Evolutionary conservation across 2,797 vertebrate genomes (phyloP).

Genomic region (Esox lucius): DNA sequence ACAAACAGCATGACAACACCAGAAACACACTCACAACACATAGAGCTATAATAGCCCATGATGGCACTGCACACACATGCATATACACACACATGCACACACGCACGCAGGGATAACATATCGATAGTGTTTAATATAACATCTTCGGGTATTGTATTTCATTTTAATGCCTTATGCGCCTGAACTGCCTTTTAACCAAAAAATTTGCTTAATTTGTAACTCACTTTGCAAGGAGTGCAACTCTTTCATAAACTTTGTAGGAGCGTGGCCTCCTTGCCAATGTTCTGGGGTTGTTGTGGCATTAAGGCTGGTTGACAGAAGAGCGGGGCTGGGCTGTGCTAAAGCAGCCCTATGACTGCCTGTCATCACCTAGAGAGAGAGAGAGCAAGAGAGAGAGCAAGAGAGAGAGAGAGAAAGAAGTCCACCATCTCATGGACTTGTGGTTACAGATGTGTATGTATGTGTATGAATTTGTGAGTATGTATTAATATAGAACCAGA

Average conservation of each 20-base stretch:
- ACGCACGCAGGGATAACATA: neutral
- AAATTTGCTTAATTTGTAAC: constrained; percentile 32
- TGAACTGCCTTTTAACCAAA: neutral
- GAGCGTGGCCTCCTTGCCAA: constrained; percentile 37
- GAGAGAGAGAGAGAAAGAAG: neutral
- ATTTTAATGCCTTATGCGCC: neutral
- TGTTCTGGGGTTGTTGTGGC: constrained; percentile 29
- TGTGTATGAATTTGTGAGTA: neutral
- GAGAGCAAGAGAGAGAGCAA: constrained; percentile 3
- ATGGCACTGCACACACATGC: constrained; percentile 79
- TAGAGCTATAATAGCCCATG: constrained; percentile 88
- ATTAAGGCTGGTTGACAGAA: constrained; percentile 33
- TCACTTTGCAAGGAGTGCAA: constrained; percentile 65
- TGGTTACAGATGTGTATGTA: neutral
- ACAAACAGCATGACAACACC: constrained; percentile 85
- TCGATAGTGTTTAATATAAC: neutral
- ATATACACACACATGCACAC: constrained; percentile 1
- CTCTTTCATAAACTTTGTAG: constrained; percentile 70
- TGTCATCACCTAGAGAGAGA: constrained; percentile 51
- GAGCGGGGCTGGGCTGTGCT: constrained; percentile 19
- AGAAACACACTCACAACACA: constrained; percentile 84
- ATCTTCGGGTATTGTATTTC: neutral
- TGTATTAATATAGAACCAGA: too few relatives aligned
- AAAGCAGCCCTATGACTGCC: constrained; percentile 42
- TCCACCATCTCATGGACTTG: neutral